These are phyloP conservation scores for Serinus canaria DNA, from an alignment of 2,113 vertebrate genomes.

Conservation along the genomic window DNA sequence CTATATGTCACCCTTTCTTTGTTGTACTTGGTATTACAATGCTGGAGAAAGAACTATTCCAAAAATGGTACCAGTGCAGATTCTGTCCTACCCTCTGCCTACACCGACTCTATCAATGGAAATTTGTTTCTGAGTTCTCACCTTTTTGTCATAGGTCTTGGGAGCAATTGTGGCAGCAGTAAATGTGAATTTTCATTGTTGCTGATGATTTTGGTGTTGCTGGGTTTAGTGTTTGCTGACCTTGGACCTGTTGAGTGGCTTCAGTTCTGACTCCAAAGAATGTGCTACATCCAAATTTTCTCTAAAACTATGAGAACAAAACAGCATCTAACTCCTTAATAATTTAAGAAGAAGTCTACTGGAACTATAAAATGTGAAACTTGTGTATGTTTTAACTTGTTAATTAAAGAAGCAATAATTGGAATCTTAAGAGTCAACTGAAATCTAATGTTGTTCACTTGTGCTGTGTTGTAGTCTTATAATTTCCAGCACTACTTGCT, in stretches of 20 bases:
- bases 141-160: neutral
- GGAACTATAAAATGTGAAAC: neutral
- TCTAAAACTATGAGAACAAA: neutral
- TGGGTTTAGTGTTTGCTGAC: neutral
- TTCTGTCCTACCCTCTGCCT: neutral
- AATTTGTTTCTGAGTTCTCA: neutral
- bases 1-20: neutral
- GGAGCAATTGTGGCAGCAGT: neutral
- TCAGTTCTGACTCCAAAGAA: neutral
- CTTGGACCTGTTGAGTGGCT: neutral
- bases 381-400: constrained; percentile 36
- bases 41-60: neutral
- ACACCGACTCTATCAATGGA: neutral
- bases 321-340: constrained; percentile 23
- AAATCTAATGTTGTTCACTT: neutral
- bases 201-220: neutral
- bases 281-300: neutral
- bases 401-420: constrained; percentile 51
- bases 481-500: constrained; percentile 23
- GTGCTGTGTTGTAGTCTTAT: neutral
- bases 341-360: constrained; percentile 43
- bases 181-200: neutral
- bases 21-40: neutral
- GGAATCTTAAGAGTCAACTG: neutral
- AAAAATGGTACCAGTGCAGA: neutral